A percentile compares a stretch with the other conserved stretches of the same genome.
Conservation (phyloP, 2,888 invertebrate genomes). For the Thysanoteuthis rhombus region DNA sequence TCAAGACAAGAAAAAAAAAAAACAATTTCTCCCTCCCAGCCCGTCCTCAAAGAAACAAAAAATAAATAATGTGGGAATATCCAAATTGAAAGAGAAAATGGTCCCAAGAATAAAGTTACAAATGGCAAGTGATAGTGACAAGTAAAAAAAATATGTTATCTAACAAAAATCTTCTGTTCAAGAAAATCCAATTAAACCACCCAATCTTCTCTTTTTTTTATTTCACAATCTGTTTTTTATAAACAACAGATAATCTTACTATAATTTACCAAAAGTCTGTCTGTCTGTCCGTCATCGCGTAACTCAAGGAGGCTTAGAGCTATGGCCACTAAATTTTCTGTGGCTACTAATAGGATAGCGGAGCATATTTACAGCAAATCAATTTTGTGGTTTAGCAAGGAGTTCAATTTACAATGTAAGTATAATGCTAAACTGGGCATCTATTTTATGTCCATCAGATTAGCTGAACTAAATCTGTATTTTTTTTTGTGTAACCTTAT, state of each 20-base stretch:
- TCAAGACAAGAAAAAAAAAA: neutral
- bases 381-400: too few species aligned
- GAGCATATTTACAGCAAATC: too few species aligned
- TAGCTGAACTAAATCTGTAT: too few species aligned
- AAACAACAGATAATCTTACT: neutral
- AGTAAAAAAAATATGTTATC: neutral
- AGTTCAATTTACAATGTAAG: too few species aligned
- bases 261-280: too few species aligned
- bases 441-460: too few species aligned
- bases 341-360: too few species aligned
- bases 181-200: neutral
- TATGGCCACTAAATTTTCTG: too few species aligned
- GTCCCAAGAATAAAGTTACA: conserved; percentile 12
- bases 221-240: neutral
- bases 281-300: too few species aligned
- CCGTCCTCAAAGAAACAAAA: neutral
- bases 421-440: too few species aligned
- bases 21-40: neutral
- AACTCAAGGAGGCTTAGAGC: too few species aligned
- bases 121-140: neutral
- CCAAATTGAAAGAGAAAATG: neutral
- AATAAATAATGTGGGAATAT: neutral
- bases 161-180: neutral
- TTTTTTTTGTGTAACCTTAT: too few species aligned
- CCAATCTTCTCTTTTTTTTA: neutral